Evolutionary conservation across 2,797 vertebrate species (phyloP).

Genomic region (Crenichthys baileyi): DNA sequence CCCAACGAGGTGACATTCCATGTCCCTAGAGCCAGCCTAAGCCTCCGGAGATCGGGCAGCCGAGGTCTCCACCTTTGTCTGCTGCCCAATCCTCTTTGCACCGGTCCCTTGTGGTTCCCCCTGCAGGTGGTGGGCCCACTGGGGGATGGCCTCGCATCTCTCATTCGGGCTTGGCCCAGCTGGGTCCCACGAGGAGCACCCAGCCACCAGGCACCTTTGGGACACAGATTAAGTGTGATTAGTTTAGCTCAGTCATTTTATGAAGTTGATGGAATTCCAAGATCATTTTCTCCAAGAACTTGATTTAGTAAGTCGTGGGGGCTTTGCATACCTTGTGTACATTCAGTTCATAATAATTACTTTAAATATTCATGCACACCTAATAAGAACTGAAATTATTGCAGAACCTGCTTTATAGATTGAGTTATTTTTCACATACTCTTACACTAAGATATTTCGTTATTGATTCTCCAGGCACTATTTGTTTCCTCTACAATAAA

Average conservation of each 20-base stretch:
- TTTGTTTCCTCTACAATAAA: conserved; percentile 7
- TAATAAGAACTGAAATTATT: not conserved
- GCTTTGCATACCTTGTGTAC: not conserved
- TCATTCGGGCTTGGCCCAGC: no score
- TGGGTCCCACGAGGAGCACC: no score
- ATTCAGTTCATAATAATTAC: not conserved
- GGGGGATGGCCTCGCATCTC: no score
- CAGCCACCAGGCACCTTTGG: no score
- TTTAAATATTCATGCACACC: conserved; percentile 5
- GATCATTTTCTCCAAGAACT: not conserved
- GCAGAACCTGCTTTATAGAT: not conserved
- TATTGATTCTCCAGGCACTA: conserved; percentile 3
- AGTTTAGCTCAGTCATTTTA: conserved; percentile 2
- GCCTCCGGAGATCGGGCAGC: no score
- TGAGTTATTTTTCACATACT: conserved; percentile 13
- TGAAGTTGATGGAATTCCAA: conserved; percentile 2
- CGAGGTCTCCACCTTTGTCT: no score
- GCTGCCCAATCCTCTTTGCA: no score
- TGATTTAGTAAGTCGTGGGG: not conserved
- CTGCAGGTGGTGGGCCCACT: no score
- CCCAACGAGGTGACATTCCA: no score
- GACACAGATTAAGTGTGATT: conserved; percentile 60
- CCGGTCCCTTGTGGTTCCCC: no score
- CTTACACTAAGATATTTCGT: not conserved
- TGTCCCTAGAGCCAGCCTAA: no score